Evolutionary conservation across 2,797 vertebrate genomes (phyloP).

Genomic region (Pangasius sanitwongsei): DNA sequence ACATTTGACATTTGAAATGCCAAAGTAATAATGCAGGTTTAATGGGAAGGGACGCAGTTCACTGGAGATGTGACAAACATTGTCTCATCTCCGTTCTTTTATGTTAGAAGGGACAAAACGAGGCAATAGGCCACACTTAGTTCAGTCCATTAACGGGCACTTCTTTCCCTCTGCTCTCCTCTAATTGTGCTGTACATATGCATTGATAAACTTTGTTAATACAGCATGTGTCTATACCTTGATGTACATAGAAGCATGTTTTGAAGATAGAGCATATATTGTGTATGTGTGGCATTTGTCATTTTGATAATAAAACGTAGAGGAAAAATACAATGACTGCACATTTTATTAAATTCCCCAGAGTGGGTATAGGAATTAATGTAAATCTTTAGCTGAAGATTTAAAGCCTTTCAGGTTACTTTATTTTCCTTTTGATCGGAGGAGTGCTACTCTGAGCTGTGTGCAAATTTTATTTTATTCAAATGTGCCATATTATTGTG

Average conservation of each 20-base stretch:
- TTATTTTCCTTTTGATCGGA: constrained; percentile 50
- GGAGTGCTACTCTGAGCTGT: constrained; percentile 59
- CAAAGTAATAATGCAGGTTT: constrained; percentile 59
- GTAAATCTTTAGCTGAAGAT: constrained; percentile 66
- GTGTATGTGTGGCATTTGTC: constrained; percentile 78
- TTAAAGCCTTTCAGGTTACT: constrained; percentile 59
- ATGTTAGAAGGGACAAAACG: constrained; percentile 27
- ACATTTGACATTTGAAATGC: constrained; percentile 55
- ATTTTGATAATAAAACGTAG: constrained; percentile 81
- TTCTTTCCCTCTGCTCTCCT: constrained; percentile 57
- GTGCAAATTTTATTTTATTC: constrained; percentile 52
- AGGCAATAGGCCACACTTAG: constrained; percentile 53
- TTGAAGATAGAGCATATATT: constrained; percentile 74
- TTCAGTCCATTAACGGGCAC: constrained; percentile 60
- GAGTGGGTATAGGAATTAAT: constrained; percentile 58
- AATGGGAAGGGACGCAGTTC: constrained; percentile 23
- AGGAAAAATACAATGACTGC: constrained; percentile 73
- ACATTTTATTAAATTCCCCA: constrained; percentile 74
- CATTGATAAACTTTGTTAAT: constrained; percentile 71
- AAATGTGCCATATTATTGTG: constrained; percentile 57
- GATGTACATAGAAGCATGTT: constrained; percentile 90
- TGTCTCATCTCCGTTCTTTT: constrained; percentile 17
- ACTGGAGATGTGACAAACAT: constrained; percentile 17
- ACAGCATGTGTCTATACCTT: constrained; percentile 81
- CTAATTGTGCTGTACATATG: constrained; percentile 67